phyloP scores from a whole-genome alignment of 1,140 invertebrate species.

The Drosophila guanche region DNA sequence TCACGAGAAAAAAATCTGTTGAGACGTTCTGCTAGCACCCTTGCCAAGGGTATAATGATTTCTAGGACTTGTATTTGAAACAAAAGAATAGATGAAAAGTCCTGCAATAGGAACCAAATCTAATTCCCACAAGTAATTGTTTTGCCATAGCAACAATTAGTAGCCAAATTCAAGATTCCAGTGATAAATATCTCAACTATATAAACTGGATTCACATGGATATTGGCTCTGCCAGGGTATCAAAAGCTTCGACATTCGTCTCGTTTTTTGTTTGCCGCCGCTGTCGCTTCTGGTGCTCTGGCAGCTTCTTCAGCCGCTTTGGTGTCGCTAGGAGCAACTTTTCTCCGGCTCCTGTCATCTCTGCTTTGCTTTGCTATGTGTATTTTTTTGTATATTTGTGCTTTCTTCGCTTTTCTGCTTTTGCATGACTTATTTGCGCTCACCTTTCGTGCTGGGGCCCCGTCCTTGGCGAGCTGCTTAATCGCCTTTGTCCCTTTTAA shows the following conservation, averaged over 20 bases:
- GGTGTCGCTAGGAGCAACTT: slow-evolving; percentile 49
- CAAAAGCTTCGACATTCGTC: slow-evolving; percentile 8
- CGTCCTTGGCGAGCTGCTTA: slow-evolving; percentile 62
- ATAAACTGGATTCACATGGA: too few relatives aligned
- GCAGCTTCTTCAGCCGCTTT: neutral
- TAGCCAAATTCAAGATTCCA: too few relatives aligned
- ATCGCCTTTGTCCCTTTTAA: slow-evolving; percentile 79
- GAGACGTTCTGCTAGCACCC: slow-evolving; percentile 45
- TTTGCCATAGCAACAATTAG: too few relatives aligned
- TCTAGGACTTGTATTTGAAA: too few relatives aligned
- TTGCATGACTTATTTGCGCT: slow-evolving; percentile 78
- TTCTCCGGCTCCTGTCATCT: slow-evolving; percentile 4
- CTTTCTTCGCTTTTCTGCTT: slow-evolving; percentile 36
- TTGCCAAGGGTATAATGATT: too few relatives aligned
- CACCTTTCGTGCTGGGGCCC: slow-evolving; percentile 62
- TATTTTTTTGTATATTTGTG: slow-evolving; percentile 29
- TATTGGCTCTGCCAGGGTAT: too few relatives aligned
- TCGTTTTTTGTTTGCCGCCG: neutral
- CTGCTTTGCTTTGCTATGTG: slow-evolving; percentile 13
- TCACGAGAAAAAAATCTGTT: slow-evolving; percentile 73
- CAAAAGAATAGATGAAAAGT: too few relatives aligned
- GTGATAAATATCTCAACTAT: slow-evolving; percentile 2
- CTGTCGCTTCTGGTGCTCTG: slow-evolving; percentile 10
- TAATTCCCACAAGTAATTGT: too few relatives aligned
- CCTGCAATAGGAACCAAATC: too few relatives aligned